phyloP scores from a whole-genome alignment of 2,888 invertebrate species.

The Synergus gifuensis region DNA sequence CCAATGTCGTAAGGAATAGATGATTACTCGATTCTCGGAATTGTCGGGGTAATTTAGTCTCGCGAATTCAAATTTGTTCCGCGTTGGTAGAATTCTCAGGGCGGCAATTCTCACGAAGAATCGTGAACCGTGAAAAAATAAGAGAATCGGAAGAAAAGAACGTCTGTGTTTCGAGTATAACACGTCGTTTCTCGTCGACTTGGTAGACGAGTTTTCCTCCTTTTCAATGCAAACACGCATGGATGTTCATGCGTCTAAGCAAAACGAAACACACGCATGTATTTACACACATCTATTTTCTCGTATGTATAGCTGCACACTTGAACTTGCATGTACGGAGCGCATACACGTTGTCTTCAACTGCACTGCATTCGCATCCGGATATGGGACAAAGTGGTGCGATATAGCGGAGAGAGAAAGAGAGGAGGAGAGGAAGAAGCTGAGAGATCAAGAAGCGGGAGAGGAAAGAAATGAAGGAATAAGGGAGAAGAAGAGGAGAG shows the following conservation, averaged over 20 bases:
- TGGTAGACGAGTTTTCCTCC: neutral
- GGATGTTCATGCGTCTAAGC: neutral
- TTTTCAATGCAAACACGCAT: neutral
- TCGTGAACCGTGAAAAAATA: slow-evolving; percentile 1
- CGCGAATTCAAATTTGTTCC: neutral
- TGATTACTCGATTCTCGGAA: neutral
- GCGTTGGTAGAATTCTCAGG: neutral
- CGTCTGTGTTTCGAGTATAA: neutral
- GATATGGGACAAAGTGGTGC: slow-evolving; percentile 39
- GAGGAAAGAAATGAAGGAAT: slow-evolving; percentile 36
- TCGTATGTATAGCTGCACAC: neutral
- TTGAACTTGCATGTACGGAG: slow-evolving; percentile 15
- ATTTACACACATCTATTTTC: neutral
- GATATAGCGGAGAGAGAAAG: slow-evolving; percentile 55
- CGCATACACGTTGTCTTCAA: neutral
- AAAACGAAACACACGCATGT: neutral
- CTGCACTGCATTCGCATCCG: slow-evolving; percentile 23
- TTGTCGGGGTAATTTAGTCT: no score
- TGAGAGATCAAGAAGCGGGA: slow-evolving; percentile 42
- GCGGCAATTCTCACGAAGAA: neutral
- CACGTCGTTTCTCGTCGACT: slow-evolving; percentile 4
- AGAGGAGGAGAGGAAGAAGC: slow-evolving; percentile 46
- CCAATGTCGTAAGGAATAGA: slow-evolving; percentile 3
- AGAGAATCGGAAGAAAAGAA: neutral
- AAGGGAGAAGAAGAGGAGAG: slow-evolving; percentile 50